These are phyloP conservation scores for Sphyrna mokarran DNA, from an alignment of 2,113 vertebrate genomes.

Conservation along the genomic window DNA sequence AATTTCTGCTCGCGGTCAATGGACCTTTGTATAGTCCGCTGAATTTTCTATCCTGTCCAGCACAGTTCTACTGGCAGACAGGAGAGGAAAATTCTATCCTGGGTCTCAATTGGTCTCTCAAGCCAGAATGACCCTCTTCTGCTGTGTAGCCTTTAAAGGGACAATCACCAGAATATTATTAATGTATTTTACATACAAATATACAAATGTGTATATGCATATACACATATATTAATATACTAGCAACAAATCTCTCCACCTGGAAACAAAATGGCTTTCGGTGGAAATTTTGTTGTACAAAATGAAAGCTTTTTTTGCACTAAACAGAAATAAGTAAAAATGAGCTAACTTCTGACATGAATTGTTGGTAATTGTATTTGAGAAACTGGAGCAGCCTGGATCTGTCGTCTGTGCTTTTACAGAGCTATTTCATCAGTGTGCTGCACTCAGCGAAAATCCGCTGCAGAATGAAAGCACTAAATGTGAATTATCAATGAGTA, in stretches of 20 bases:
- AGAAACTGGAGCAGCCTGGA: not conserved
- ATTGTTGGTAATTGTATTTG: not conserved
- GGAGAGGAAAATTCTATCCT: too few relatives aligned
- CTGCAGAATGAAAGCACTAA: conserved; percentile 21
- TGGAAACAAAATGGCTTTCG: not conserved
- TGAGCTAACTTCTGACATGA: conserved; percentile 3
- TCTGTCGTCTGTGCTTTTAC: not conserved
- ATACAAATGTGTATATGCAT: not conserved
- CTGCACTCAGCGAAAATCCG: conserved; percentile 28
- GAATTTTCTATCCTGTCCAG: too few relatives aligned
- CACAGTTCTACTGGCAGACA: too few relatives aligned
- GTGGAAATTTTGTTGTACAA: conserved; percentile 11
- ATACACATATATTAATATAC: not conserved
- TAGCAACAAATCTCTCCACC: not conserved
- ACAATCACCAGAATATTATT: not conserved
- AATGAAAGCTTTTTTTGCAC: not conserved
- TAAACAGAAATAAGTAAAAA: conserved; percentile 3
- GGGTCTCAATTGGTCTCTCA: too few relatives aligned
- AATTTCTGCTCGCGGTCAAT: too few relatives aligned
- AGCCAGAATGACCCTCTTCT: too few relatives aligned
- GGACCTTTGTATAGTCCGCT: too few relatives aligned
- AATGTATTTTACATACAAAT: not conserved
- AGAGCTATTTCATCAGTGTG: not conserved
- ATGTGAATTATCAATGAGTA: conserved; percentile 4
- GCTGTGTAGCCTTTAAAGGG: too few relatives aligned